Percentiles rank a stretch among this genome's conserved stretches.
phyloP scores from a whole-genome alignment of 2,888 invertebrate species.

The Fragum fragum region DNA sequence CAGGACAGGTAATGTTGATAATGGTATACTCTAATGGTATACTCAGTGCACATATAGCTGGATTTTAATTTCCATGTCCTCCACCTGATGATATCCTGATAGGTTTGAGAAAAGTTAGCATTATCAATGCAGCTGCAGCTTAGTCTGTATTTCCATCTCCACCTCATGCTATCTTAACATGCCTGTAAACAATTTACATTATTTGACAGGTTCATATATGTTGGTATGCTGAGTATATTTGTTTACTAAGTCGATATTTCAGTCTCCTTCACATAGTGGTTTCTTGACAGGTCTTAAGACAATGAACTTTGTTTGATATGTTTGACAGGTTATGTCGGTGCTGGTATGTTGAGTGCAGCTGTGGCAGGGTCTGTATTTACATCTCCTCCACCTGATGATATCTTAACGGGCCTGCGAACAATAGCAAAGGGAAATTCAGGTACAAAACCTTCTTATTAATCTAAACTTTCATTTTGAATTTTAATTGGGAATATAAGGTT shows the following conservation, averaged over 20 bases:
- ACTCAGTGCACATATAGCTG: conserved; percentile 92
- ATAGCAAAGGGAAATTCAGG: conserved; percentile 87
- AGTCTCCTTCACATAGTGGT: too few relatives aligned
- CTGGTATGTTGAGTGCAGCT: conserved; percentile 93
- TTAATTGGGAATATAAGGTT: too few relatives aligned
- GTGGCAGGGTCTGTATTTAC: conserved; percentile 93
- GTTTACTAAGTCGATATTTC: too few relatives aligned
- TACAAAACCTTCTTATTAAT: conserved; percentile 32
- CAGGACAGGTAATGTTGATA: conserved; percentile 92
- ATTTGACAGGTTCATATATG: too few relatives aligned
- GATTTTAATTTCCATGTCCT: conserved; percentile 93
- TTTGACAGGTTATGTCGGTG: conserved; percentile 91
- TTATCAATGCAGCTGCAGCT: too few relatives aligned
- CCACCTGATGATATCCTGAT: conserved; percentile 91
- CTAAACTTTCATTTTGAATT: too few relatives aligned
- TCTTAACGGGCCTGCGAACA: conserved; percentile 90
- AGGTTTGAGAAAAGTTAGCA: conserved; percentile 90
- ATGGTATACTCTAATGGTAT: too few relatives aligned
- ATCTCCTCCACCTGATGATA: conserved; percentile 91
- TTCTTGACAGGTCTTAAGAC: too few relatives aligned
- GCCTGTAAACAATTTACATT: conserved; percentile 90
- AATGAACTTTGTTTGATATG: too few relatives aligned
- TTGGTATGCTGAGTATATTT: too few relatives aligned
- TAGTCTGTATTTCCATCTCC: too few relatives aligned
- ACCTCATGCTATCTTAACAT: conserved; percentile 90